Percentiles rank a stretch among this genome's conserved stretches.
phyloP scores from a whole-genome alignment of 2,113 vertebrate species.

The Pipa parva region DNA sequence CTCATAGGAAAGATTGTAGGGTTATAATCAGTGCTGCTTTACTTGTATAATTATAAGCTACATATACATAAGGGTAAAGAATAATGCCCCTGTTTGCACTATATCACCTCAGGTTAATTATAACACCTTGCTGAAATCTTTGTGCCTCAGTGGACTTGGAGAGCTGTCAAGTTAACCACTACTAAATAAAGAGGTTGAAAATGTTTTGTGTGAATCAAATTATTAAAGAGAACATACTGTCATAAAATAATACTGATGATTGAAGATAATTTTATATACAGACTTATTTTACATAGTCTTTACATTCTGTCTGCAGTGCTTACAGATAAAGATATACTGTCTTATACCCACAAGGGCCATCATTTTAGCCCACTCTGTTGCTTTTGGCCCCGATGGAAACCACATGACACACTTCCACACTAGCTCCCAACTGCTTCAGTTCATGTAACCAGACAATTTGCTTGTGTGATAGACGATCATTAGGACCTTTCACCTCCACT shows the following conservation, averaged over 20 bases:
- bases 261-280: conserved; percentile 1
- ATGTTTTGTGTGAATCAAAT: neutral
- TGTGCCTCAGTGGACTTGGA: neutral
- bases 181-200: neutral
- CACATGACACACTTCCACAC: conserved; percentile 91
- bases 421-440: conserved; percentile 75
- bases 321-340: too few species aligned
- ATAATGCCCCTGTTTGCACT: too few species aligned
- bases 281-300: neutral
- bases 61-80: too few species aligned
- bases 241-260: neutral
- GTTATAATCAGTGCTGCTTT: too few species aligned
- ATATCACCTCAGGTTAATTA: too few species aligned
- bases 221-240: neutral
- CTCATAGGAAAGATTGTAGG: too few species aligned
- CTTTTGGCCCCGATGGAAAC: conserved; percentile 72
- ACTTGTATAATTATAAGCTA: too few species aligned
- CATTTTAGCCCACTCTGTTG: conserved; percentile 54
- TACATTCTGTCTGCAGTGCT: neutral
- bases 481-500: conserved; percentile 95
- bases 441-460: conserved; percentile 91
- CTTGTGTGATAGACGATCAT: conserved; percentile 85
- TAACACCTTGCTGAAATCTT: neutral
- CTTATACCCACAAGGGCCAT: too few species aligned
- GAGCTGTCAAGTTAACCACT: neutral